These are phyloP conservation scores for Amphiprion ocellaris DNA, from an alignment of 2,113 vertebrate genomes.

Conservation along the genomic window DNA sequence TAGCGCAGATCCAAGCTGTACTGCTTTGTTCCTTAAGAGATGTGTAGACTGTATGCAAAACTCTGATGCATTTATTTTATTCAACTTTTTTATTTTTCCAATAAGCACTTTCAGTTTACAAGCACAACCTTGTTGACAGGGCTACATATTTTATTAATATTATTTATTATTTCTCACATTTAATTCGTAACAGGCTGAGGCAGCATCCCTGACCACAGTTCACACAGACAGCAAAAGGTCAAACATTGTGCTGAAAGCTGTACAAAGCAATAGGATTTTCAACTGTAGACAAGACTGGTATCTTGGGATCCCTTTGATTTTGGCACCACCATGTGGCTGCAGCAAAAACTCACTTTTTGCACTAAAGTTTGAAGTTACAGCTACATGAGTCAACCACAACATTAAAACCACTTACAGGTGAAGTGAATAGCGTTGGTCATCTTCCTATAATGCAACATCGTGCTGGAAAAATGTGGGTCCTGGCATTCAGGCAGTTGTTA, in stretches of 20 bases:
- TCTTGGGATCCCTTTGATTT: neutral
- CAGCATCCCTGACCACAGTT: slow-evolving; percentile 10
- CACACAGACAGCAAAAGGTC: slow-evolving; percentile 33
- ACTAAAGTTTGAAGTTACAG: neutral
- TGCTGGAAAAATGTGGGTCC: too few species aligned
- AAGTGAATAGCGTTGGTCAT: too few species aligned
- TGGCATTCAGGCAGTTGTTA: too few species aligned
- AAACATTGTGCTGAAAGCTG: slow-evolving; percentile 11
- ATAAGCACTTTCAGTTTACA: neutral
- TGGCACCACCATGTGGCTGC: slow-evolving; percentile 63
- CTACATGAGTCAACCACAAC: too few species aligned
- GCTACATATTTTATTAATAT: neutral
- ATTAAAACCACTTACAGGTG: too few species aligned
- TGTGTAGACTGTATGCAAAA: neutral
- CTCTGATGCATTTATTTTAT: neutral
- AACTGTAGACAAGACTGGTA: too few species aligned
- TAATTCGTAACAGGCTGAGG: slow-evolving; percentile 5
- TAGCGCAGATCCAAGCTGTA: neutral
- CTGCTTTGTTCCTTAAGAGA: too few species aligned
- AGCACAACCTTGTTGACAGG: neutral
- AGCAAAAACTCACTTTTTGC: neutral
- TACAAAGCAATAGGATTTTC: neutral
- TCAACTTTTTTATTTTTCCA: neutral
- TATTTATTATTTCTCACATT: neutral
- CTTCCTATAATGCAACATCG: too few species aligned